Conservation (phyloP, 1,140 invertebrate species). For the Temnothorax longispinosus region DNA sequence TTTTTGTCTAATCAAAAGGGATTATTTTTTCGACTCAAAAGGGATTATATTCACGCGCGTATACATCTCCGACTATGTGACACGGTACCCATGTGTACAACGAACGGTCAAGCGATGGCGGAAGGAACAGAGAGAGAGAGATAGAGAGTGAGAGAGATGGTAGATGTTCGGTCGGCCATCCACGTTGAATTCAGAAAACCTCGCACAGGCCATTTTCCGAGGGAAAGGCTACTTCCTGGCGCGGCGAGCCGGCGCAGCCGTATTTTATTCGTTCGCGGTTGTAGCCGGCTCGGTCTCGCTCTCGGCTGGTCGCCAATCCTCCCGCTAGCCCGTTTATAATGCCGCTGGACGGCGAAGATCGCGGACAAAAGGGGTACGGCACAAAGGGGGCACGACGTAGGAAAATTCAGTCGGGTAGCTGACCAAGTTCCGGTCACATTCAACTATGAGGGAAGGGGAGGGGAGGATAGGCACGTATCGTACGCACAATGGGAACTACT, state of each 20-base stretch:
- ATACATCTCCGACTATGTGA: background rate
- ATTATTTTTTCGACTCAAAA: background rate
- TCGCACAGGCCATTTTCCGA: slow-evolving; percentile 67
- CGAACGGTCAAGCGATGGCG: slow-evolving; percentile 22
- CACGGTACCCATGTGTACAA: background rate
- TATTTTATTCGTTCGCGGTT: slow-evolving; percentile 73
- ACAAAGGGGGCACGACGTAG: slow-evolving; percentile 58
- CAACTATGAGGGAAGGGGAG: background rate
- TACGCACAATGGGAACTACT: slow-evolving; percentile 35
- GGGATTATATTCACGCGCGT: background rate
- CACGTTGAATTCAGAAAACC: slow-evolving; percentile 71
- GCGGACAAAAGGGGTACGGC: slow-evolving; percentile 68
- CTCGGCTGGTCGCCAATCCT: slow-evolving; percentile 19
- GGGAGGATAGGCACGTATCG: slow-evolving; percentile 13
- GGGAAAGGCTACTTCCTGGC: slow-evolving; percentile 69
- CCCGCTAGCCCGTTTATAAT: slow-evolving; percentile 65
- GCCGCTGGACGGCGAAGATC: slow-evolving; percentile 66
- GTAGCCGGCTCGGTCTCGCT: slow-evolving; percentile 29
- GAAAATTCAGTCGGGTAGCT: slow-evolving; percentile 72
- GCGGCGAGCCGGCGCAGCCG: slow-evolving; percentile 51
- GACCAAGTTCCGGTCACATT: slow-evolving; percentile 67
- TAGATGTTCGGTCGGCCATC: slow-evolving; percentile 20
- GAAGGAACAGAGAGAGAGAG: background rate
- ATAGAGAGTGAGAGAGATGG: background rate
- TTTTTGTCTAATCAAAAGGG: background rate